Evolutionary conservation across 2,797 vertebrate species (phyloP), one percentile per base, ranked within the genome.

Genomic region (Sebastes baramenuke): DNA sequence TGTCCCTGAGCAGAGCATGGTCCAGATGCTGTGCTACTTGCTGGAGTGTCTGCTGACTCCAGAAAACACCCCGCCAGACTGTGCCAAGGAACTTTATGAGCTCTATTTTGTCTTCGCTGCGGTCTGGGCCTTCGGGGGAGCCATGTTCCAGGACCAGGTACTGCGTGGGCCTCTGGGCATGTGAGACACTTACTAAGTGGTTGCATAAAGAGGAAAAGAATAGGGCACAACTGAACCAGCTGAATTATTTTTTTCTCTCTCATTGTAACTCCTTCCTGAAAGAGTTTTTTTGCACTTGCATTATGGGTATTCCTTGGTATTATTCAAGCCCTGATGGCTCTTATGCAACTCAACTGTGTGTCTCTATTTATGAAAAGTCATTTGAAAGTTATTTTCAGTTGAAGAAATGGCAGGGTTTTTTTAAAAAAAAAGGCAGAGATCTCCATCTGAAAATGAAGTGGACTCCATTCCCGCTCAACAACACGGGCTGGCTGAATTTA

Each of bases 21-120:
- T 99, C 77, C 98, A 98, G 95, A 98, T 95, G 96, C 80, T 99
- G 75, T 99, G 98, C 81, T 93, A 96, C 92, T 96, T 99, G 72
- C 95, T 99, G 0, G 98, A 99, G 80, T 98, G 97, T 87, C 95
- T 99, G 75, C 95, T 99, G 73, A 97, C 95, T 0, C 93, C 96
- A 20, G 96, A 98, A 62, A 95, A 97, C 90, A 96, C 97, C 0
- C 97, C 97, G 29, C 86, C 95, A 0, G 97, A 99, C 89, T 97
- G 96, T 55, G 94, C 96, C 84, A 99, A 97, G 88, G 98, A 99
- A 68, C 95, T 97, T 6, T 97, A 98, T 3, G 98, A 99, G 87
- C 97, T 99, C 65, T 99, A 99, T 88, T 99, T 99, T 87, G 97
- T 97, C 77, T 99, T 99, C 75, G 97, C 97, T 67, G 96, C 97